phyloP scores from a whole-genome alignment of 2,797 vertebrate species.

The Halcyon badia region DNA sequence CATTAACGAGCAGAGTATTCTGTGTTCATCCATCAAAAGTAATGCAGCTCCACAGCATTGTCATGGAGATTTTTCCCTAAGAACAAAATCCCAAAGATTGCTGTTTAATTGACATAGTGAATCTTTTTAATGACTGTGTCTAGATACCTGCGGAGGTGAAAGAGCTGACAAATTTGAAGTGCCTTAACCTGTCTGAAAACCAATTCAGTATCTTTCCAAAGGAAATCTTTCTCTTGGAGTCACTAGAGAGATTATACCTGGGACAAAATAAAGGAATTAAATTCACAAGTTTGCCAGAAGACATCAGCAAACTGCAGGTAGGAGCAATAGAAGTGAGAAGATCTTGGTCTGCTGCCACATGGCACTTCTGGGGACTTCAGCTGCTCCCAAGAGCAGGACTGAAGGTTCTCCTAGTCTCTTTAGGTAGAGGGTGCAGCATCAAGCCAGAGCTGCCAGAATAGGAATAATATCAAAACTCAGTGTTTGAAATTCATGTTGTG shows the following conservation, averaged over 20 bases:
- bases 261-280: slow-evolving; percentile 77
- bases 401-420: neutral
- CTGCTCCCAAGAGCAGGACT: neutral
- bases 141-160: slow-evolving; percentile 67
- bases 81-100: neutral
- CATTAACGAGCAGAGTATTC: slow-evolving; percentile 29
- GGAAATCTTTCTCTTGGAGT: slow-evolving; percentile 66
- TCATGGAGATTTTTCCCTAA: neutral
- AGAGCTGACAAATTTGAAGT: slow-evolving; percentile 73
- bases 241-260: slow-evolving; percentile 74
- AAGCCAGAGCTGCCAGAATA: neutral
- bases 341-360: neutral
- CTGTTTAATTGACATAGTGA: slow-evolving; percentile 10
- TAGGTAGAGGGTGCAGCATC: neutral
- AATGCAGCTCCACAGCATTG: neutral
- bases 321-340: neutral
- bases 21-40: slow-evolving; percentile 28
- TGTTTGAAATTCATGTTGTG: neutral
- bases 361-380: neutral
- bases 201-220: slow-evolving; percentile 73
- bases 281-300: slow-evolving; percentile 63
- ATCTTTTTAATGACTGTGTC: slow-evolving; percentile 27
- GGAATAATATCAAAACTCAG: neutral
- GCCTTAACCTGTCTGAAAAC: slow-evolving; percentile 76
- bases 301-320: slow-evolving; percentile 71